Evolutionary conservation across 2,888 invertebrate species (phyloP).

Genomic region (Caenorhabditis sp.): DNA sequence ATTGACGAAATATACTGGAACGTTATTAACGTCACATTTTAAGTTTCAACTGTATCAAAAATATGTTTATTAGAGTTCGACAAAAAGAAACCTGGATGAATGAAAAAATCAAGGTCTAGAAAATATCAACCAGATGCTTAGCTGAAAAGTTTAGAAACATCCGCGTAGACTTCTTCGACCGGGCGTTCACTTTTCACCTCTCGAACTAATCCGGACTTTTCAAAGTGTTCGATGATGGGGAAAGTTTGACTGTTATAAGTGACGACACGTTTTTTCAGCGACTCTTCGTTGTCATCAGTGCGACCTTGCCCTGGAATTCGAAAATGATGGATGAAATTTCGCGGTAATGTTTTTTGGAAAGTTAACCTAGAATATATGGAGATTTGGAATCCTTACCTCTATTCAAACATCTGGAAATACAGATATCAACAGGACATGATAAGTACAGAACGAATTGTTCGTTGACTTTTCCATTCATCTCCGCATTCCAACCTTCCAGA

Average conservation of each 20-base stretch:
- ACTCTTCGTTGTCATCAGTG: conserved; percentile 90
- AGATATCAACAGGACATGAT: conserved; percentile 84
- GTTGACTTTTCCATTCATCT: conserved; percentile 81
- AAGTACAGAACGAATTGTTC: conserved; percentile 90
- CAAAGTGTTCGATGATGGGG: conserved; percentile 71
- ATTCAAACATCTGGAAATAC: conserved; percentile 86
- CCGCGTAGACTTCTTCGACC: conserved; percentile 50
- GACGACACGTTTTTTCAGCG: conserved; percentile 80
- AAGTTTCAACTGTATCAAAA: no score
- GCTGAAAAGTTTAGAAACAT: conserved; percentile 29
- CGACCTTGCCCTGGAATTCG: conserved; percentile 40
- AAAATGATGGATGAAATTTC: background rate
- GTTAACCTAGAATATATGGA: no score
- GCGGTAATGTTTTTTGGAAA: no score
- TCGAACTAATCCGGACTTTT: conserved; percentile 52
- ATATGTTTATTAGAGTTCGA: no score
- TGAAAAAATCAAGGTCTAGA: background rate
- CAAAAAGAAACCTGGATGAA: background rate
- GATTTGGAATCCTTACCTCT: no score
- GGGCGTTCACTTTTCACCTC: conserved; percentile 54
- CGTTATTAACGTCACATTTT: no score
- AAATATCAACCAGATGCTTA: background rate
- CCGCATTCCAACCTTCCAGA: conserved; percentile 87
- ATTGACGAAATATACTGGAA: no score
- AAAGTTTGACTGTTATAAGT: conserved; percentile 69